Conservation (phyloP, 2,888 invertebrate species). For the Vesta saturnalis region DNA sequence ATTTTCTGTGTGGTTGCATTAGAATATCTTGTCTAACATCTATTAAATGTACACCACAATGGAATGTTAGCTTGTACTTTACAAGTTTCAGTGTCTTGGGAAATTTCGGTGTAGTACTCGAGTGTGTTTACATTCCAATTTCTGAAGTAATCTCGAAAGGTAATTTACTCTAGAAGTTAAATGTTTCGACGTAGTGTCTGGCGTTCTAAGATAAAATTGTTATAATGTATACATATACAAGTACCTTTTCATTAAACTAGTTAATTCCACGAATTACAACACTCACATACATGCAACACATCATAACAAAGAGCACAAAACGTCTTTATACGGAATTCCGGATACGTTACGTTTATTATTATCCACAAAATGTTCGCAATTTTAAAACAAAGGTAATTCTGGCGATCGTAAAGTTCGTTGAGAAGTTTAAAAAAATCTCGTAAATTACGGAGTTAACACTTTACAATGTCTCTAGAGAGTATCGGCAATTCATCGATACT, state of each 20-base stretch:
- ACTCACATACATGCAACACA: background rate
- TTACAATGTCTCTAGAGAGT: constrained; percentile 18
- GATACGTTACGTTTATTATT: constrained; percentile 6
- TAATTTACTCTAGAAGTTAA: constrained; percentile 16
- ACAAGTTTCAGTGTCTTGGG: constrained; percentile 15
- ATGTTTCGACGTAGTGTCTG: background rate
- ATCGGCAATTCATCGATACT: constrained; percentile 20
- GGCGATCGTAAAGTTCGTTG: constrained; percentile 17
- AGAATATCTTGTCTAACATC: constrained; percentile 30
- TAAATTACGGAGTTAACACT: constrained; percentile 16
- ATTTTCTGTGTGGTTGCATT: constrained; percentile 23
- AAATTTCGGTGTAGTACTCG: constrained; percentile 16
- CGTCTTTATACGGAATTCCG: constrained; percentile 17
- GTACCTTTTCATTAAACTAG: background rate
- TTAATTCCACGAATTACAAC: background rate
- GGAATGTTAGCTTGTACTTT: constrained; percentile 29
- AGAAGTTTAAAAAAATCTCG: constrained; percentile 15
- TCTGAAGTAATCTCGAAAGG: constrained; percentile 23
- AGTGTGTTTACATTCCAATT: constrained; percentile 28
- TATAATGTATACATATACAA: background rate
- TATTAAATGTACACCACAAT: constrained; percentile 23
- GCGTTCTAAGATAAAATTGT: constrained; percentile 2
- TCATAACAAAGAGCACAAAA: constrained; percentile 14
- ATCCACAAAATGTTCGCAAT: background rate
- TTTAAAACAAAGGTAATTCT: background rate